Conservation (phyloP, 2,888 invertebrate genomes). For the Meganola albula region DNA sequence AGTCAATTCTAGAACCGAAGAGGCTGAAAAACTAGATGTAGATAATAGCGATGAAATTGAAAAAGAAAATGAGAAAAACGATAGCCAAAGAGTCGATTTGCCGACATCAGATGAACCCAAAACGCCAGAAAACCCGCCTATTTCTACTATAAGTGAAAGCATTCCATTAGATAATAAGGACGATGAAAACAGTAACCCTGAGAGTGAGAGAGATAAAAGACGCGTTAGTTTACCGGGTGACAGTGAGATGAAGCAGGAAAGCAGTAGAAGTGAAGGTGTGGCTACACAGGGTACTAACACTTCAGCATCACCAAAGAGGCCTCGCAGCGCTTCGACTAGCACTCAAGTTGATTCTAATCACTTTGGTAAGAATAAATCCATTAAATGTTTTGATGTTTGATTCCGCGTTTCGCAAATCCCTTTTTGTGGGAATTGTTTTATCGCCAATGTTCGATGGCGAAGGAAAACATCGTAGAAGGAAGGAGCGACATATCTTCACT, state of each 20-base stretch:
- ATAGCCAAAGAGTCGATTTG: conserved; percentile 49
- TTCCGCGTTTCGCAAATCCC: no score
- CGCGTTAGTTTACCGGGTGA: conserved; percentile 81
- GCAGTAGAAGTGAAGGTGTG: conserved; percentile 54
- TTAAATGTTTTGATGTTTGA: background rate
- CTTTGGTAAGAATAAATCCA: conserved; percentile 80
- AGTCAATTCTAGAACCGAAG: conserved; percentile 51
- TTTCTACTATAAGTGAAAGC: conserved; percentile 86
- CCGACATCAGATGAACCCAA: conserved; percentile 49
- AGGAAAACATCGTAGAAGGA: no score
- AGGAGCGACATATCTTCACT: no score
- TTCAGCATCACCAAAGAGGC: conserved; percentile 81
- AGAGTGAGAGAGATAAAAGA: conserved; percentile 69
- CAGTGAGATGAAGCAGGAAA: conserved; percentile 66
- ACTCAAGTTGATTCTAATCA: conserved; percentile 91
- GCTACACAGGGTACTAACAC: conserved; percentile 62
- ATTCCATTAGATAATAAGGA: conserved; percentile 73
- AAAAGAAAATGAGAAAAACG: conserved; percentile 57
- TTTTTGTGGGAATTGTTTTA: no score
- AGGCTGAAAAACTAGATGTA: conserved; percentile 35
- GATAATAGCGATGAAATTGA: conserved; percentile 35
- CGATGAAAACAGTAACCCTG: conserved; percentile 54
- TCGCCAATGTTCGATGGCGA: no score
- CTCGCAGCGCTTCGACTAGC: conserved; percentile 87
- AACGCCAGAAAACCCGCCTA: conserved; percentile 80